Conservation (phyloP, 2,797 vertebrate species). For the Sarcoramphus papa region DNA sequence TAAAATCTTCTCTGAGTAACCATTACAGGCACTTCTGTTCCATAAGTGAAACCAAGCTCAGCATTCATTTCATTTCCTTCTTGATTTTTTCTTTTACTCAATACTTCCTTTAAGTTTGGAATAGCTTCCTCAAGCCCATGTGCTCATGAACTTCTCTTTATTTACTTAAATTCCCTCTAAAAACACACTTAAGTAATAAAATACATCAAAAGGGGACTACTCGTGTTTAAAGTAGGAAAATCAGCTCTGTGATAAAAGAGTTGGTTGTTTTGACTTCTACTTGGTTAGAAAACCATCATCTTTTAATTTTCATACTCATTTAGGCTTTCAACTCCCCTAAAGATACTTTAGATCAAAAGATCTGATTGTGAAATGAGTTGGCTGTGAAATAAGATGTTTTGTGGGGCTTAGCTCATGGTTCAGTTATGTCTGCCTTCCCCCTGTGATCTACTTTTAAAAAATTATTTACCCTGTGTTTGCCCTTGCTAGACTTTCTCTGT, state of each 20-base stretch:
- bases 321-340: not conserved
- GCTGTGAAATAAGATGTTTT: not conserved
- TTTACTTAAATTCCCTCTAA: not conserved
- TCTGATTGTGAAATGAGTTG: not conserved
- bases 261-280: not conserved
- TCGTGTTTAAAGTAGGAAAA: not conserved
- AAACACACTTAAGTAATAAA: not conserved
- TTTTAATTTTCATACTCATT: not conserved
- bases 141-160: not conserved
- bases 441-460: not conserved
- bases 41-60: not conserved
- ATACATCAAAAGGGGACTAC: not conserved
- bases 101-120: not conserved
- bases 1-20: not conserved
- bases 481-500: not conserved
- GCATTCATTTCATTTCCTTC: not conserved
- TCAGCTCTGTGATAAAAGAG: not conserved
- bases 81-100: not conserved
- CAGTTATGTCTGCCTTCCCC: not conserved
- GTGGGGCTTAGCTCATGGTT: not conserved
- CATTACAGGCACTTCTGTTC: not conserved
- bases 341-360: not conserved
- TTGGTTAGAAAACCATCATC: not conserved
- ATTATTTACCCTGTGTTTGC: accelerated
- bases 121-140: not conserved